Conservation (phyloP, 2,113 vertebrate genomes). For the Festucalex cinctus region DNA sequence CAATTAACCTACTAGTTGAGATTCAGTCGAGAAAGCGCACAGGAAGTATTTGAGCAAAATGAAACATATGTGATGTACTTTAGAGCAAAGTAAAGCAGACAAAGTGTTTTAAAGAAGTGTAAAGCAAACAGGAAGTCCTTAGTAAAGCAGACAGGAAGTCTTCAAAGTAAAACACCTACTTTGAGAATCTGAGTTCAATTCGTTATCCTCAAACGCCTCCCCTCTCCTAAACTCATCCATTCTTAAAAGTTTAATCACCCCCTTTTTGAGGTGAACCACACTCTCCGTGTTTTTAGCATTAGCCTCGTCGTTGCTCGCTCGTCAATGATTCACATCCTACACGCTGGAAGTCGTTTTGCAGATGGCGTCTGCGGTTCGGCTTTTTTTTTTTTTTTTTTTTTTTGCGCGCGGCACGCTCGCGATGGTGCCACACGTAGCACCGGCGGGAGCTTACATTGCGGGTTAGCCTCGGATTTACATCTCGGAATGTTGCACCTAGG, state of each 20-base stretch:
- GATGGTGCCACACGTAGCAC: slow-evolving; percentile 1
- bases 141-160: neutral
- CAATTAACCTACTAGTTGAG: too few species aligned
- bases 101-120: too few species aligned
- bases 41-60: too few species aligned
- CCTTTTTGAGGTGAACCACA: slow-evolving; percentile 47
- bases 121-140: neutral
- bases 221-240: neutral
- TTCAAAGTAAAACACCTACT: neutral
- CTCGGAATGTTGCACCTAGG: slow-evolving; percentile 43
- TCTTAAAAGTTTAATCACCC: slow-evolving; percentile 48
- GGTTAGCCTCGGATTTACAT: slow-evolving; percentile 51
- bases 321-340: slow-evolving; percentile 64
- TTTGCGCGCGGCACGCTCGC: slow-evolving; percentile 34
- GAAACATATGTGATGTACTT: too few species aligned
- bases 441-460: slow-evolving; percentile 37
- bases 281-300: slow-evolving; percentile 53
- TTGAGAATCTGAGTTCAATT: neutral
- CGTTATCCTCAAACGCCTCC: neutral
- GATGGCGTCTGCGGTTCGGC: slow-evolving; percentile 43
- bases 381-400: too few species aligned
- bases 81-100: too few species aligned
- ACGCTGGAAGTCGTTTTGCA: slow-evolving; percentile 57
- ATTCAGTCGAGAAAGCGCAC: too few species aligned
- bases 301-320: slow-evolving; percentile 29